phyloP scores from a whole-genome alignment of 2,797 vertebrate genomes.

The Notamacropus eugenii region DNA sequence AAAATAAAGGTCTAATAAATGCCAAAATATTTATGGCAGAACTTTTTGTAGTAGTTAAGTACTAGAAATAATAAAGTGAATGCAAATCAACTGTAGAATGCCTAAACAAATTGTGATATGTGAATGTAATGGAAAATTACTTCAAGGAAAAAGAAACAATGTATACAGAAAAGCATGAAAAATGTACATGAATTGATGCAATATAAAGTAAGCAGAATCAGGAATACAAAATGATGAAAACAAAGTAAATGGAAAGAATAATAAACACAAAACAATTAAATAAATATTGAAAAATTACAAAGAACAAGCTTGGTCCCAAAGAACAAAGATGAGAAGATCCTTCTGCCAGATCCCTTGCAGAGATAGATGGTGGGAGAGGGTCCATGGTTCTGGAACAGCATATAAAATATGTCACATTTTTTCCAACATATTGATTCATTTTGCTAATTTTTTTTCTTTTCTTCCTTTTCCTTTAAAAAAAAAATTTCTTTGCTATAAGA shows the following conservation, averaged over 20 bases:
- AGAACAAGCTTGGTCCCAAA: neutral
- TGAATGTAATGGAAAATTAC: neutral
- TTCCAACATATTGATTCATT: neutral
- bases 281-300: neutral
- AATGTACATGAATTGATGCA: neutral
- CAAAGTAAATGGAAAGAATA: neutral
- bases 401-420: neutral
- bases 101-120: neutral
- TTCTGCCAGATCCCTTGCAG: neutral
- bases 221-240: neutral
- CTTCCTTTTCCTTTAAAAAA: neutral
- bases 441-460: neutral
- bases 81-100: neutral
- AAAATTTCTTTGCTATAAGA: neutral
- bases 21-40: neutral
- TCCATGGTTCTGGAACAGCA: neutral
- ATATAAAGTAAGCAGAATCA: neutral
- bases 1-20: neutral
- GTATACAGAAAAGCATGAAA: neutral
- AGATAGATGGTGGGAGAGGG: neutral
- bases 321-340: neutral
- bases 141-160: neutral
- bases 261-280: neutral
- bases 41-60: neutral
- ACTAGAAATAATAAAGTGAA: neutral